Conservation (phyloP, 2,888 invertebrate species). For the Clusia tigrina region DNA sequence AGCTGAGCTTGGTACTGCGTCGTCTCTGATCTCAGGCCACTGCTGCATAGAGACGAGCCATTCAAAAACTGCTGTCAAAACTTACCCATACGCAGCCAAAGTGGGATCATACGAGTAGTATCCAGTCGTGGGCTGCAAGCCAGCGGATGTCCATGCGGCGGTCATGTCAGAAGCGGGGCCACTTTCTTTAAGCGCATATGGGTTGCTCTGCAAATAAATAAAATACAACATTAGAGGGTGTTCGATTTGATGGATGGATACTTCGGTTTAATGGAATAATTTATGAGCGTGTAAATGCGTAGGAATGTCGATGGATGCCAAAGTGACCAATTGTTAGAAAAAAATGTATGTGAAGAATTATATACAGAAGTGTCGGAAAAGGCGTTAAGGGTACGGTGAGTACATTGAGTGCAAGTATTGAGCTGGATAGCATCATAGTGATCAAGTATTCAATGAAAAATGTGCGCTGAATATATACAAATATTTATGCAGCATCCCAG, state of each 20-base stretch:
- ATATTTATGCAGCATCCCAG: no score
- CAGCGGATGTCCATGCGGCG: slow-evolving; percentile 90
- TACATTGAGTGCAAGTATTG: no score
- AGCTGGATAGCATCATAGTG: no score
- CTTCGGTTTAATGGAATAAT: no score
- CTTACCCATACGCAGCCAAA: slow-evolving; percentile 88
- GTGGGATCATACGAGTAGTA: slow-evolving; percentile 94
- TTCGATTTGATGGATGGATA: no score
- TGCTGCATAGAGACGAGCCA: no score
- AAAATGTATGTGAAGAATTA: neutral
- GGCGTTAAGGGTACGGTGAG: no score
- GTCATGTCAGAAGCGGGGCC: slow-evolving; percentile 86
- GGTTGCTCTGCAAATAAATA: slow-evolving; percentile 81
- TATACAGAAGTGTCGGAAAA: neutral
- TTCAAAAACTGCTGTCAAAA: slow-evolving; percentile 47
- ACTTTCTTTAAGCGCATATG: slow-evolving; percentile 85
- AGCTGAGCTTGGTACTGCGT: no score
- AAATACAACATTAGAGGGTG: neutral
- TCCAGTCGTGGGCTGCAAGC: slow-evolving; percentile 87
- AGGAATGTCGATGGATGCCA: neutral
- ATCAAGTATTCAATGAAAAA: no score
- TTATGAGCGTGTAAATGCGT: neutral
- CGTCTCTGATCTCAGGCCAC: no score
- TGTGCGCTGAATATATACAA: no score
- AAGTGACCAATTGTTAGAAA: neutral